phyloP scores from a whole-genome alignment of 2,113 vertebrate genomes.

The Emydura subglobosa region DNA sequence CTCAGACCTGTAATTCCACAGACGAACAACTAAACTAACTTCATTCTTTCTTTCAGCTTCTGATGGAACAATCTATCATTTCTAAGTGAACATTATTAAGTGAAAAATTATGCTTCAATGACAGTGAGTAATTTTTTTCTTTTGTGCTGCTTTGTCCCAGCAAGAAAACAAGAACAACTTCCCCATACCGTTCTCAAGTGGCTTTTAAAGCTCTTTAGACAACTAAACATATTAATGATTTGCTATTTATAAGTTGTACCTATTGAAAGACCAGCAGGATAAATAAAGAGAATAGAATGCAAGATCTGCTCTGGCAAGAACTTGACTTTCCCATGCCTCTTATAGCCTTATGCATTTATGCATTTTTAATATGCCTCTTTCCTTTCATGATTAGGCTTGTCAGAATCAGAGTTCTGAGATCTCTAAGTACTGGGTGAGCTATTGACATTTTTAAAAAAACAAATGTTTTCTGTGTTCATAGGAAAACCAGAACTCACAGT shows the following conservation, averaged over 20 bases:
- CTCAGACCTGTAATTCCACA: background rate
- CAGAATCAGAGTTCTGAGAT: slow-evolving; percentile 41
- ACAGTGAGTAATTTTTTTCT: slow-evolving; percentile 3
- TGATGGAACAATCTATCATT: background rate
- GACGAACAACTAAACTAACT: background rate
- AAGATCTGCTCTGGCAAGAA: slow-evolving; percentile 52
- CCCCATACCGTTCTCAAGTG: slow-evolving; percentile 40
- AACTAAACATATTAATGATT: slow-evolving; percentile 73
- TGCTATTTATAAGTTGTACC: slow-evolving; percentile 70
- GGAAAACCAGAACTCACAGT: too few species aligned
- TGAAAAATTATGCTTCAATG: background rate
- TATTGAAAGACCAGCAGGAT: slow-evolving; percentile 43
- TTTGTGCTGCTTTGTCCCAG: slow-evolving; percentile 30
- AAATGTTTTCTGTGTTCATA: background rate
- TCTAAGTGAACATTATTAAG: background rate
- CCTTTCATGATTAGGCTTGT: slow-evolving; percentile 17
- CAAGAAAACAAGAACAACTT: slow-evolving; percentile 60
- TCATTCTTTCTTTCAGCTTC: background rate
- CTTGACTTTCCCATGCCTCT: slow-evolving; percentile 32
- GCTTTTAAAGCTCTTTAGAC: slow-evolving; percentile 69
- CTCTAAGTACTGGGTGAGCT: background rate
- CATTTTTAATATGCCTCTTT: slow-evolving; percentile 54
- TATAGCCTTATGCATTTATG: slow-evolving; percentile 23
- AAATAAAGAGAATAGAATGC: slow-evolving; percentile 59
- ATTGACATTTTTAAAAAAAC: background rate